Conservation (phyloP, 1,140 invertebrate genomes). For the Lordiphosa stackelbergi region DNA sequence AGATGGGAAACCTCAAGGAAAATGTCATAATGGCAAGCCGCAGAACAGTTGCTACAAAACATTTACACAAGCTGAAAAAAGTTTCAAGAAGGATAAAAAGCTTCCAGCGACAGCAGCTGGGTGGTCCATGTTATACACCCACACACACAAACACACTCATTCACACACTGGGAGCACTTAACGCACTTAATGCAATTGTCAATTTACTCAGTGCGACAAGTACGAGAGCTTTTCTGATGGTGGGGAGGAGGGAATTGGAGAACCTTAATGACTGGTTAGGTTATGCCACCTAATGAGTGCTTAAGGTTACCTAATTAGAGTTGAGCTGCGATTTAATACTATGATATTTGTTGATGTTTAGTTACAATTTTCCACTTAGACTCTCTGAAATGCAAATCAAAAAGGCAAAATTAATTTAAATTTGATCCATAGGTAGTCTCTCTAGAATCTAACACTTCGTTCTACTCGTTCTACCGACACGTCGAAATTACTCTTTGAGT, state of each 20-base stretch:
- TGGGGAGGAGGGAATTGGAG: not conserved
- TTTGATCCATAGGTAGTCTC: no score
- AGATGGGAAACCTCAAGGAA: slow-evolving; percentile 26
- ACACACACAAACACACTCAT: slow-evolving; percentile 16
- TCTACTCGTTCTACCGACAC: no score
- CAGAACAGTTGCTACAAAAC: slow-evolving; percentile 8
- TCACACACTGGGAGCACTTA: slow-evolving; percentile 41
- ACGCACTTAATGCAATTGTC: slow-evolving; percentile 65
- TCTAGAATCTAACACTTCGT: no score
- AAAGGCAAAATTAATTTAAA: no score
- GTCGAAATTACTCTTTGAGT: no score
- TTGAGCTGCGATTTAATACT: slow-evolving; percentile 7
- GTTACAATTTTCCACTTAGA: not conserved
- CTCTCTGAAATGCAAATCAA: no score
- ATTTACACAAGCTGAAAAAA: slow-evolving; percentile 13
- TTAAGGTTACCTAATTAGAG: slow-evolving; percentile 32
- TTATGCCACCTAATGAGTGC: slow-evolving; percentile 38
- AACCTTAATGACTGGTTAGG: slow-evolving; percentile 17
- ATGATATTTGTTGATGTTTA: not conserved
- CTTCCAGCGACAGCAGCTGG: slow-evolving; percentile 33
- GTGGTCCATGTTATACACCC: slow-evolving; percentile 32
- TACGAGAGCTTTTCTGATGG: slow-evolving; percentile 3
- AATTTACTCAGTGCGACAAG: slow-evolving; percentile 47
- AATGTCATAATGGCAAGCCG: slow-evolving; percentile 48
- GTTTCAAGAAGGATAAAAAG: slow-evolving; percentile 25